Conservation (phyloP, 1,140 invertebrate genomes). For the Rhagoletis zephyria region DNA sequence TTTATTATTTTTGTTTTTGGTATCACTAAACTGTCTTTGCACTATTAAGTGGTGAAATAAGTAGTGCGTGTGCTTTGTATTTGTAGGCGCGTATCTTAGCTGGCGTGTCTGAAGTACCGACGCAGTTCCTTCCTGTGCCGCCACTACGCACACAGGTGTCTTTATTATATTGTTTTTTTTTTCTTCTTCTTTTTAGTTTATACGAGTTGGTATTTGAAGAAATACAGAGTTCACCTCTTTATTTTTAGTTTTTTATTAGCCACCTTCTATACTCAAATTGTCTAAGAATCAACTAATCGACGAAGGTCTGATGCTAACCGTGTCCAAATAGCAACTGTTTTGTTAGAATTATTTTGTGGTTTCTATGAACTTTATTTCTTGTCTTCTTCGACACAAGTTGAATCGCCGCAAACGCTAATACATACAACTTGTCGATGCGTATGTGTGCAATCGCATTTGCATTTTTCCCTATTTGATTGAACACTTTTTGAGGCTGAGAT, state of each 20-base stretch:
- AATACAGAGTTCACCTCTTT: too few relatives aligned
- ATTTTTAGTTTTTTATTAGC: too few relatives aligned
- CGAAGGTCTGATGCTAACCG: background rate
- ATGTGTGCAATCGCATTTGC: constrained; percentile 31
- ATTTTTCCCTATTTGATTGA: constrained; percentile 41
- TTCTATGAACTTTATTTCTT: constrained; percentile 19
- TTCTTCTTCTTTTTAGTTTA: background rate
- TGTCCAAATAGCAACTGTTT: constrained; percentile 27
- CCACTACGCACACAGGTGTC: background rate
- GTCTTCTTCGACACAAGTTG: background rate
- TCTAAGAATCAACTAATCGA: background rate
- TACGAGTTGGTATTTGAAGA: too few relatives aligned
- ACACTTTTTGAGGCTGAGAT: constrained; percentile 9
- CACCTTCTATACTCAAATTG: constrained; percentile 1
- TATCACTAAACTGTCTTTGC: background rate
- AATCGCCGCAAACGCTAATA: background rate
- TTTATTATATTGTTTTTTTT: background rate
- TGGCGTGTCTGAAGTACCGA: background rate
- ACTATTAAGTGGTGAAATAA: background rate
- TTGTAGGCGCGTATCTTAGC: background rate
- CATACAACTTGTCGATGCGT: background rate
- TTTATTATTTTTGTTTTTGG: background rate
- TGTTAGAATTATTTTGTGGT: background rate
- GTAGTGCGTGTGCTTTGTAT: background rate
- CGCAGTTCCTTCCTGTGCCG: background rate